Conservation (phyloP, 2,113 vertebrate species). For the Stomatorhinus ivindoensis region DNA sequence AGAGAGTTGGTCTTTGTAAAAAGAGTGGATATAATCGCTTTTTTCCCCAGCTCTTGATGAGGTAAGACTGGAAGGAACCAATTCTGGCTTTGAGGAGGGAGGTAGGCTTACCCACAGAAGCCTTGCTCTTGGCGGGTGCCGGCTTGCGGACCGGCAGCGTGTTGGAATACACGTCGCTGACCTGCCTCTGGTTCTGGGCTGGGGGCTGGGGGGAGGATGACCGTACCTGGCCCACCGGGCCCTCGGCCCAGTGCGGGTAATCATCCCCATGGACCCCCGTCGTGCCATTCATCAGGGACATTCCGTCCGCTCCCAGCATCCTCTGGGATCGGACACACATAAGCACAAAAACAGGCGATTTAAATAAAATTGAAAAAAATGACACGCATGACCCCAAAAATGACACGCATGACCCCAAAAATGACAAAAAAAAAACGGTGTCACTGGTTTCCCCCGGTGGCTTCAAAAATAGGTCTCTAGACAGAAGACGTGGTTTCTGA, state of each 20-base stretch:
- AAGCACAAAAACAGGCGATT: constrained; percentile 5
- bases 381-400: not conserved
- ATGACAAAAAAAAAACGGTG: too few relatives aligned
- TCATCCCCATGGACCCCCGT: constrained; percentile 75
- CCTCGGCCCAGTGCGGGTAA: constrained; percentile 78
- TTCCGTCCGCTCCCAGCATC: constrained; percentile 83
- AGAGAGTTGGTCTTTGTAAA: not conserved
- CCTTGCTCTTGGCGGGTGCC: constrained; percentile 84
- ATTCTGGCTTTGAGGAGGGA: not conserved
- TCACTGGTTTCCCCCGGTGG: not conserved
- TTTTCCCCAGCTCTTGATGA: not conserved
- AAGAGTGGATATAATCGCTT: not conserved
- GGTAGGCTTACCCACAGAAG: constrained; percentile 71
- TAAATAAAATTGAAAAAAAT: not conserved
- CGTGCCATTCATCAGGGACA: constrained; percentile 85
- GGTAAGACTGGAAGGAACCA: not conserved
- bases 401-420: too few relatives aligned
- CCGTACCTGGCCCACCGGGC: constrained; percentile 76
- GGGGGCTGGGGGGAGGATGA: constrained; percentile 69
- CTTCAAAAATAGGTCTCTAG: not conserved
- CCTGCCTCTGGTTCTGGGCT: constrained; percentile 77
- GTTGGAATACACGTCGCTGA: constrained; percentile 96
- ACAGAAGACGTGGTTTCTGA: not conserved
- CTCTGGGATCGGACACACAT: constrained; percentile 57
- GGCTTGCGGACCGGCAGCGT: constrained; percentile 95